Evolutionary conservation across 2,888 invertebrate species (phyloP).

Genomic region (Psococerastis gibbosa): DNA sequence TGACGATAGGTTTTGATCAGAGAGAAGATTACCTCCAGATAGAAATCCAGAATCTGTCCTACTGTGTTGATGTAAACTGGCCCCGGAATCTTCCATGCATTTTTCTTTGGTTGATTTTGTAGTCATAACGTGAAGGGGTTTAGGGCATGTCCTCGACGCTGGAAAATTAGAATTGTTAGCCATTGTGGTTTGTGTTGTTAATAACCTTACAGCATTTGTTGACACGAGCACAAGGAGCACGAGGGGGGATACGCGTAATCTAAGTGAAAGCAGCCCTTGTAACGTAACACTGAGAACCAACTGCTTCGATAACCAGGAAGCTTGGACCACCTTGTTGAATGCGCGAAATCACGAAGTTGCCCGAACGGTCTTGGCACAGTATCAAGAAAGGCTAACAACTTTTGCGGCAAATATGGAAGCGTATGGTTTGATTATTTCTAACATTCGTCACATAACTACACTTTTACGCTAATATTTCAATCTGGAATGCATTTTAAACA

Average conservation of each 20-base stretch:
- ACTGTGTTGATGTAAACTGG: slow-evolving; percentile 19
- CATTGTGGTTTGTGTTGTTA: too few relatives aligned
- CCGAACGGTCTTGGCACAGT: slow-evolving; percentile 9
- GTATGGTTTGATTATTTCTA: too few relatives aligned
- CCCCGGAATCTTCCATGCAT: neutral
- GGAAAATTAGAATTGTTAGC: slow-evolving; percentile 1
- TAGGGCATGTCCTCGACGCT: slow-evolving; percentile 2
- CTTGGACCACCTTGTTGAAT: slow-evolving; percentile 9
- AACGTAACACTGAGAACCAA: too few relatives aligned
- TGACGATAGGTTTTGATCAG: slow-evolving; percentile 18
- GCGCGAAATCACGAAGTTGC: slow-evolving; percentile 6
- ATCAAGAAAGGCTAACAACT: neutral
- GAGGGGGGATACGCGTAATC: too few relatives aligned
- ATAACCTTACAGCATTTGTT: too few relatives aligned
- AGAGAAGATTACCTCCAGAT: slow-evolving; percentile 27
- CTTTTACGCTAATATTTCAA: too few relatives aligned
- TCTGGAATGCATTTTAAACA: too few relatives aligned
- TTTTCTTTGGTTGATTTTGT: neutral
- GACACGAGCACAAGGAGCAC: too few relatives aligned
- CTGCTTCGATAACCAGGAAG: neutral
- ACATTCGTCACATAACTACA: too few relatives aligned
- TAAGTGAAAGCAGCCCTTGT: too few relatives aligned
- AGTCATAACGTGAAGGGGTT: slow-evolving; percentile 1
- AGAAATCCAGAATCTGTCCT: slow-evolving; percentile 29
- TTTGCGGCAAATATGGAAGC: too few relatives aligned